Percentiles rank a stretch among this genome's conserved stretches.
Conservation (phyloP, 2,797 vertebrate genomes). For the Peromyscus attwateri region DNA sequence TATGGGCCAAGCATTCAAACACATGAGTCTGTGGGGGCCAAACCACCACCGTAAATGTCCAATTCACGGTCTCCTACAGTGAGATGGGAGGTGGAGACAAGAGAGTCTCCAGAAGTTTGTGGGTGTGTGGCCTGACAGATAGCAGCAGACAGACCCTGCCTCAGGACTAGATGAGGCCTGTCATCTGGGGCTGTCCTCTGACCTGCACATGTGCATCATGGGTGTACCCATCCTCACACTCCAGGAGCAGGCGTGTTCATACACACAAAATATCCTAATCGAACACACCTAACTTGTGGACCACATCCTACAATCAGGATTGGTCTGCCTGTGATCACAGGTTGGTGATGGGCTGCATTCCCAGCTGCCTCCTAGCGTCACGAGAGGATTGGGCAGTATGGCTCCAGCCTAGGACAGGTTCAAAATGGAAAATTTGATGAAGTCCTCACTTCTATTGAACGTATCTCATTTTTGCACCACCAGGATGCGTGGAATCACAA, state of each 20-base stretch:
- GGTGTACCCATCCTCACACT: background rate
- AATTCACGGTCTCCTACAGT: background rate
- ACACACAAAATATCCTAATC: background rate
- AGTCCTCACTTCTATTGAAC: background rate
- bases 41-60: background rate
- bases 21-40: background rate
- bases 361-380: background rate
- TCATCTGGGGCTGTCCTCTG: background rate
- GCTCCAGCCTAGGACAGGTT: background rate
- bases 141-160: background rate
- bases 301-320: background rate
- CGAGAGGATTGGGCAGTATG: background rate
- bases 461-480: background rate
- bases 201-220: background rate
- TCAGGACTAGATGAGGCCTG: background rate
- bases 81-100: background rate
- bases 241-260: background rate
- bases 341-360: too few species aligned
- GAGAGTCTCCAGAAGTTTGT: background rate
- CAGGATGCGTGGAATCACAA: background rate
- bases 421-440: background rate
- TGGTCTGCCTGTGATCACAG: background rate
- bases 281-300: background rate
- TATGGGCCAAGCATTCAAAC: background rate
- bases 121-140: background rate